These are phyloP conservation scores for Percina caprodes DNA, from an alignment of 2,113 vertebrate species.

Conservation along the genomic window DNA sequence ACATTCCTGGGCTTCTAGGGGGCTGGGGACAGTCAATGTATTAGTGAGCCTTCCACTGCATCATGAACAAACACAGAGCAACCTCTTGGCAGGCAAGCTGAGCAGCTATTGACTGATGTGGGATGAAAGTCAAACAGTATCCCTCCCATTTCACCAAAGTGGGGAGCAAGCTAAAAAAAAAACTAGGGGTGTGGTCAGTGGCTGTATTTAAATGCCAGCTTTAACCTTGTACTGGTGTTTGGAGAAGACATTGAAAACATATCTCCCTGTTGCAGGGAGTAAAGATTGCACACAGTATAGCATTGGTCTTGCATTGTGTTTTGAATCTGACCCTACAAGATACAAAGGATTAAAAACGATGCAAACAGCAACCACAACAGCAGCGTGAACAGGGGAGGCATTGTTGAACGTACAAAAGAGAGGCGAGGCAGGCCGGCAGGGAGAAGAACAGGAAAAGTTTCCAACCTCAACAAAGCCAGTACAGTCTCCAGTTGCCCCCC, in stretches of 20 bases:
- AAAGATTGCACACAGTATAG: background rate
- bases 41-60: conserved; percentile 35
- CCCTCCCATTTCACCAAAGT: conserved; percentile 15
- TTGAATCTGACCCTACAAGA: background rate
- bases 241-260: conserved; percentile 1
- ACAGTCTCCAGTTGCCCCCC: conserved; percentile 63
- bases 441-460: conserved; percentile 69
- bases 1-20: conserved; percentile 69
- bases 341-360: conserved; percentile 1
- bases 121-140: conserved; percentile 34
- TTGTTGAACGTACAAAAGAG: conserved; percentile 65
- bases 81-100: conserved; percentile 18
- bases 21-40: conserved; percentile 55
- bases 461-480: conserved; percentile 74
- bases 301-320: background rate
- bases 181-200: conserved; percentile 11
- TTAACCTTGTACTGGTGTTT: conserved; percentile 6
- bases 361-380: conserved; percentile 24
- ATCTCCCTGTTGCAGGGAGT: background rate
- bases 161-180: conserved; percentile 30
- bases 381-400: conserved; percentile 50
- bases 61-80: conserved; percentile 28
- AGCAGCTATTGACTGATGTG: conserved; percentile 44
- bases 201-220: conserved; percentile 1
- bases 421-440: conserved; percentile 39